Evolutionary conservation across 2,113 vertebrate species (phyloP), one percentile per base, ranked within the genome.

Genomic region (Seriola dumerili): DNA sequence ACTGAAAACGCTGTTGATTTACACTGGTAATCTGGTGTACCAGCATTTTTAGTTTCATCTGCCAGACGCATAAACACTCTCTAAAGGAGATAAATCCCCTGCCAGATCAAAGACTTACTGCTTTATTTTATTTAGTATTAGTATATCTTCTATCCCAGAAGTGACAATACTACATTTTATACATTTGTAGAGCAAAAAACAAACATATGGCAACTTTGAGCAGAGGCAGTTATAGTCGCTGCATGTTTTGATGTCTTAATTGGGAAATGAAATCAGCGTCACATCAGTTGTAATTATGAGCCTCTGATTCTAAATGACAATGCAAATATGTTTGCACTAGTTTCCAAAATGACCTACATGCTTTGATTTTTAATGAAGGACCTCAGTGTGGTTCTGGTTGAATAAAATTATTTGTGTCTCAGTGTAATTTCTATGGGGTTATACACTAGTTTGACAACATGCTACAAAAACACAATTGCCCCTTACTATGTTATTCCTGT

Each of bases 261-360:
- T 76, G 50, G 73, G 42, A 44, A 42, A 50, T 4, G 55, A 46
- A 70, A 81, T 72, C 69, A 72, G 63, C 57, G 69, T 78, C 54
- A 62, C 32, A 40, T 52, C 73, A 38, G 23, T 58, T n/a, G 69
- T 59, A 85, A 75, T 89, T 81, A 81, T 1, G 23, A 57, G 36
- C n/a, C 29, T 48, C 48, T 23, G 82, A 76, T 42, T 81, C 44
- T 32, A 19, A 79, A 83, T 25, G 80, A 89, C 73, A 78, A 83
- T 21, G 72, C 76, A 83, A 83, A 89, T 77, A 54, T 68, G 73
- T 63, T 68, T 63, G 79, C 44, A 29, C 73, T 42, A 36, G 34
- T 76, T 75, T 80, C 23, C 36, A 14, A 74, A 83, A 75, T 78
- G 85, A 84, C 90, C 90, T 69, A 90, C 82, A 89, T 90, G 77